Evolutionary conservation across 2,797 vertebrate genomes (phyloP).

Genomic region (Fundulus diaphanus): DNA sequence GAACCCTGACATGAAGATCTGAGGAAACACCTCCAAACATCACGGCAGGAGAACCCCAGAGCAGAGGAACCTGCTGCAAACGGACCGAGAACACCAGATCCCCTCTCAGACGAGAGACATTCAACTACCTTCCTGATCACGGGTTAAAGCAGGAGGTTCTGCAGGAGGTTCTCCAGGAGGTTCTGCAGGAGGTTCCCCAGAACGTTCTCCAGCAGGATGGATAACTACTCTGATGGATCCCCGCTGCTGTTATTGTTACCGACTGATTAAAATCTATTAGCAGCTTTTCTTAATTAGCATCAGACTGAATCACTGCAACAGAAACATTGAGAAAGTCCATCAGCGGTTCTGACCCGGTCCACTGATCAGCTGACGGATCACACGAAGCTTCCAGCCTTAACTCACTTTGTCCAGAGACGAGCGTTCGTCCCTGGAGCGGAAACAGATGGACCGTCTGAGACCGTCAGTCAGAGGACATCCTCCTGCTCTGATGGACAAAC

Average conservation of each 20-base stretch:
- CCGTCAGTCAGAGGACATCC: background rate
- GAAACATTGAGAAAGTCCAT: background rate
- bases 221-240: background rate
- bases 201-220: background rate
- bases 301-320: too few species aligned
- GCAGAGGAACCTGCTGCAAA: background rate
- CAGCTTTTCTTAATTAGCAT: too few species aligned
- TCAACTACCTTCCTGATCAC: background rate
- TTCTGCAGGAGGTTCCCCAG: too few species aligned
- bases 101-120: background rate
- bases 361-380: background rate
- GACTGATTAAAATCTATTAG: too few species aligned
- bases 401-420: background rate
- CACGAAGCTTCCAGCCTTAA: background rate
- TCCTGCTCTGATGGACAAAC: constrained; percentile 18
- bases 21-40: background rate
- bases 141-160: background rate
- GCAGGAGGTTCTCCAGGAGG: too few species aligned
- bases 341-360: background rate
- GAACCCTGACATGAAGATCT: background rate
- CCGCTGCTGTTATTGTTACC: background rate
- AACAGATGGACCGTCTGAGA: background rate
- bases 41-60: background rate
- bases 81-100: too few species aligned
- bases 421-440: background rate